A percentile compares a stretch with the other conserved stretches of the same genome.
These are phyloP conservation scores for Petroica traversi DNA, from an alignment of 2,113 vertebrate species.

Conservation along the genomic window DNA sequence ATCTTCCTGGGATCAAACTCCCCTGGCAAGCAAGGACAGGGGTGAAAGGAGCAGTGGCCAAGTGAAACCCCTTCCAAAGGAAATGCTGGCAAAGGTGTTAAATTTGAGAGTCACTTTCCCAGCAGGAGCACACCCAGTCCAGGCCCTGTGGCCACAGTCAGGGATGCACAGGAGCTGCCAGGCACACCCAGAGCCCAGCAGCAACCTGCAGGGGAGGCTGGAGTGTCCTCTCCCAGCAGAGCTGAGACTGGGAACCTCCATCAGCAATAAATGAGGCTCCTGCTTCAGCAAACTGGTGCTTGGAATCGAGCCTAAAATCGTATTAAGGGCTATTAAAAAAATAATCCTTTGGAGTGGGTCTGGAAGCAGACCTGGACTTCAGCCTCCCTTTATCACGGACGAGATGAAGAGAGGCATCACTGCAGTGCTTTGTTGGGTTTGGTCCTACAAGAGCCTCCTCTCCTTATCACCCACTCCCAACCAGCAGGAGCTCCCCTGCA, in stretches of 20 bases:
- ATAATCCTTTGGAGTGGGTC: not conserved
- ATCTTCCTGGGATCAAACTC: not conserved
- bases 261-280: not conserved
- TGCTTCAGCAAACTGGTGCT: not conserved
- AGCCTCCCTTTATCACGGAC: rapidly evolving
- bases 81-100: not conserved
- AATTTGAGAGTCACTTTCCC: not conserved
- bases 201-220: not conserved
- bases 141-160: not conserved
- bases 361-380: not conserved
- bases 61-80: not conserved
- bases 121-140: not conserved
- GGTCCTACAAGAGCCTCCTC: not conserved
- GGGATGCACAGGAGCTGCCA: not conserved
- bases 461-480: not conserved
- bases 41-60: no score
- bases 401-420: not conserved
- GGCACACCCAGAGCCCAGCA: not conserved
- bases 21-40: rapidly evolving
- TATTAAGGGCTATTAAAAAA: not conserved
- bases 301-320: not conserved
- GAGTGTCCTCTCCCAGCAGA: not conserved
- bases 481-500: not conserved
- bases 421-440: not conserved
- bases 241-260: not conserved